Base-by-base conservation (phyloP, 2,113 vertebrate genomes). In the Gadus chalcogrammus region DNA sequence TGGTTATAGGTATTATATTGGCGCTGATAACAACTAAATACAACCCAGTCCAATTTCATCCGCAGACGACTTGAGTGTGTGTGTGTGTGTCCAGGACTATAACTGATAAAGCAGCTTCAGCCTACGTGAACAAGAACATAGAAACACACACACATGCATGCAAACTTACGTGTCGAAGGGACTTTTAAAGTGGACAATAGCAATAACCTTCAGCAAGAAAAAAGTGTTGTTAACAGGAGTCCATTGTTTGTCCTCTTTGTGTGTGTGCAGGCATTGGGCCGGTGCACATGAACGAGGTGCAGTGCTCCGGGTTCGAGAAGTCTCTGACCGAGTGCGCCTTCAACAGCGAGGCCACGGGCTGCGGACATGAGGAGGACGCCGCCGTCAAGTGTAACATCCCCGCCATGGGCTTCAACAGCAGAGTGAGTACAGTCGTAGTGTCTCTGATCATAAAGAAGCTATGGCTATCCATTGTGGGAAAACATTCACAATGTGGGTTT, bases 331-430 rank as follows among this genome's bases (percentile, higher is more conserved):
- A 98, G 78, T 99, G 97, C 73, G 91, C 89, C 64, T 97, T 98
- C 81, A 98, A 95, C 72, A 83, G 72, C 0, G 92, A 97, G 4
- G 84, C 93, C 0, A 73, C 93, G 79, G 93, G 92, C 81, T 99
- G 97, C 79, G 95, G 91, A 88, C 97, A 99, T 0, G 95, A 98
- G 69, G 96, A 98, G 24, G 97, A 99, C 0, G 96, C 94, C 2
- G 93, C 90, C 0, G 96, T 99, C 67, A 93, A 81, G 18, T 99
- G 97, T 74, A 94, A 98, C 0, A 73, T 98, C 13, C 97, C 97
- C 0, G 92, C 92, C 24, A 99, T 99, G 97, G 95, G 95, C 65
- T 99, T 98, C 82, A 84, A 97, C 76, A 95, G 91, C 2, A 93
- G 94, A 94, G 97, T 99, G 70, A 86, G 89, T 62, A 13, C 42